A percentile compares a stretch with the other conserved stretches of the same genome.
phyloP scores from a whole-genome alignment of 2,113 vertebrate genomes.

The Telmatochromis sp. region DNA sequence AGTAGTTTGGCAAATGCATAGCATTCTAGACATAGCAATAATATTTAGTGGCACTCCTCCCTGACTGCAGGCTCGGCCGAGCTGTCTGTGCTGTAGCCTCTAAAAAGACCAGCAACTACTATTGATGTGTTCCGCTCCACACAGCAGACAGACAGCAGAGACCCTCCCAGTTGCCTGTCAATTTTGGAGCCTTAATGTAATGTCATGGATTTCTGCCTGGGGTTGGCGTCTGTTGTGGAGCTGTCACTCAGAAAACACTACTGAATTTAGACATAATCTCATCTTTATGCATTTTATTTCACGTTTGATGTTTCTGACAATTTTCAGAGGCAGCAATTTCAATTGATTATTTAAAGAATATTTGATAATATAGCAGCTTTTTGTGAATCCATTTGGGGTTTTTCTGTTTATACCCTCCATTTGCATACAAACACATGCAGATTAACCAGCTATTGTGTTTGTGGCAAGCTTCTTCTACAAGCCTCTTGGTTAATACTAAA shows the following conservation, averaged over 20 bases:
- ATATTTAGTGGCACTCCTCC: constrained; percentile 13
- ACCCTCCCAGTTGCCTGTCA: constrained; percentile 29
- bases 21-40: constrained; percentile 11
- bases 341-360: not conserved
- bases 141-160: constrained; percentile 30
- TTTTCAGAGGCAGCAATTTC: not conserved
- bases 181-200: constrained; percentile 47
- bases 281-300: not conserved
- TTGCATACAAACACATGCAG: not conserved
- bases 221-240: constrained; percentile 12
- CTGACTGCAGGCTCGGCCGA: constrained; percentile 20
- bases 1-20: not conserved
- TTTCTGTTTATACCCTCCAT: not conserved
- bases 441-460: not conserved
- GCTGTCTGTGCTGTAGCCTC: constrained; percentile 18
- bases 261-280: not conserved
- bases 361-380: not conserved
- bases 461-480: not conserved
- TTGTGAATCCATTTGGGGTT: not conserved
- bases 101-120: constrained; percentile 37
- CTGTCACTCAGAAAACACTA: not conserved
- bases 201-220: constrained; percentile 54
- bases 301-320: not conserved
- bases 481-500: not conserved
- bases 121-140: constrained; percentile 38